Evolutionary conservation across 1,140 invertebrate species (phyloP).

Genomic region (Hylaeus anthracinus): DNA sequence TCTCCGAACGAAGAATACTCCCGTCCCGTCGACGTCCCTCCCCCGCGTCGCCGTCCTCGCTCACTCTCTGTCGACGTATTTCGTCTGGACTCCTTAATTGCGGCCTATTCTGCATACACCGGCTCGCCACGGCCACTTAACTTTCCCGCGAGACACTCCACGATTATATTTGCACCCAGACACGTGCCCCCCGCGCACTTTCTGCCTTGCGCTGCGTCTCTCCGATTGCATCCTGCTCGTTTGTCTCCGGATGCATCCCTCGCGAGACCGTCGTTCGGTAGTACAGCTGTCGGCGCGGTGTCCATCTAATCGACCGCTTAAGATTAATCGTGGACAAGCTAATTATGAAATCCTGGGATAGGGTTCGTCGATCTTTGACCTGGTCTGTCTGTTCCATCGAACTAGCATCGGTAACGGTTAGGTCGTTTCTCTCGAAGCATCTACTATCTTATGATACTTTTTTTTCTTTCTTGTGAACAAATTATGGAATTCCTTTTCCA

Average conservation of each 20-base stretch:
- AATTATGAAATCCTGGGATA: background rate
- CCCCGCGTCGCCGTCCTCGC: background rate
- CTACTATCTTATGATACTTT: no score
- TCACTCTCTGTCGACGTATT: slow-evolving; percentile 17
- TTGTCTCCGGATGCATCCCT: slow-evolving; percentile 1
- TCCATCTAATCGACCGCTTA: slow-evolving; percentile 8
- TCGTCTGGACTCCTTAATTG: slow-evolving; percentile 65
- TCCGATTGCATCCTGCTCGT: background rate
- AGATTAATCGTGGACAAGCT: background rate
- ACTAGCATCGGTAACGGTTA: no score
- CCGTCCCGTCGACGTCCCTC: background rate
- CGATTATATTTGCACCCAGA: slow-evolving; percentile 65
- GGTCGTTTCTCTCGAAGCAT: no score
- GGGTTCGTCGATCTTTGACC: background rate
- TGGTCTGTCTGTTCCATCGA: no score
- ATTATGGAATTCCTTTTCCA: background rate
- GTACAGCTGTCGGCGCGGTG: background rate
- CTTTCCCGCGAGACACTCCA: slow-evolving; percentile 59
- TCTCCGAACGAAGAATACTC: slow-evolving; percentile 39
- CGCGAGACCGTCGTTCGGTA: background rate
- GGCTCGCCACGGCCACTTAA: slow-evolving; percentile 63
- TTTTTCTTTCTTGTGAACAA: no score
- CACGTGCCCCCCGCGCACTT: slow-evolving; percentile 34
- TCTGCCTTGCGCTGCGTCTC: background rate
- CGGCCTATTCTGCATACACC: slow-evolving; percentile 57